Base-by-base conservation (phyloP, 2,888 invertebrate genomes). In the Aleiodes alternator region DNA sequence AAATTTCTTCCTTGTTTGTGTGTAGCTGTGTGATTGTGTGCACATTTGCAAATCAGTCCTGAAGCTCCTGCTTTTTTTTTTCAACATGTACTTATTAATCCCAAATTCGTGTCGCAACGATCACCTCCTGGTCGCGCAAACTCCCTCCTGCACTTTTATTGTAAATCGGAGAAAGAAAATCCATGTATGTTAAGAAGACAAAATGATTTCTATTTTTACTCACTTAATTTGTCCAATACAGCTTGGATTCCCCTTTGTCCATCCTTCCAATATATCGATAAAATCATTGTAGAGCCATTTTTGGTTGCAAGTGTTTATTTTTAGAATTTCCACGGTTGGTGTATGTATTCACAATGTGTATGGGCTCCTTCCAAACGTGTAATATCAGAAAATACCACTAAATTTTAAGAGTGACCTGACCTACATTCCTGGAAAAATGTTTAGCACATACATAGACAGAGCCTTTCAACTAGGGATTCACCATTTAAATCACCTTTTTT, bases 391-490 rank as follows among this genome's bases (percentile, higher is more conserved):
- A 59, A 59, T 34, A 34, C 9, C 43, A 64, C 8, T 23, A 14
- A 64, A 76, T 75, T 77, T 79, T 78, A 82, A 81, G 83, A 84
- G 81, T 81, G 82, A 81, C 80, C 80, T 84, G 85, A 85, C 84
- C 85, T 82, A 85, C 84, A 85, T 85, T 81, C 11, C 75, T 80
- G 79, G 76, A 80, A 80, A 80, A 82, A 23, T 23, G 23, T 23
- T 1, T 23, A 23, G 2, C 23, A 23, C 23, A 23, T 2, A 81
- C 77, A 78, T 80, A n/a, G n/a, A 77, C 79, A 77, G 78, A 77
- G 23, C 23, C 75, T 59, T 69, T 31, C 38, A 38, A 34, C 34
- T 34, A 34, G 34, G 34, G 34, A 34, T 34, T 34, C 34, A 31
- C 23, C 38, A 56, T 69, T 66, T 64, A 75, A 43, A 64, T 69